Conservation (phyloP, 2,797 vertebrate species). For the Galaxias olidus region DNA sequence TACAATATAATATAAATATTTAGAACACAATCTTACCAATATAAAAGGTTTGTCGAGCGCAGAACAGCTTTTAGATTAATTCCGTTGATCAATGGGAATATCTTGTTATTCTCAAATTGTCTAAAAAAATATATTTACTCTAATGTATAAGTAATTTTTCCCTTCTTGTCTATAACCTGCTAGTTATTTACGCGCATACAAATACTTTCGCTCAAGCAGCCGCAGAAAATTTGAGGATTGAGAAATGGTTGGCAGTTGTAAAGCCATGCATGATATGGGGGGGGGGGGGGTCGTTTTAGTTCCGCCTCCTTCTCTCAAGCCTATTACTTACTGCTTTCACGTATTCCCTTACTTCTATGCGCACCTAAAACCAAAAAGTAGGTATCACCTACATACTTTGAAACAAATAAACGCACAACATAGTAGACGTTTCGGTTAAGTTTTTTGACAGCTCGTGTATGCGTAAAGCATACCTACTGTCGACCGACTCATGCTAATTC, state of each 20-base stretch:
- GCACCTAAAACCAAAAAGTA: not conserved
- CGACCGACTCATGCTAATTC: too few relatives aligned
- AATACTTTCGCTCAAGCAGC: not conserved
- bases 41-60: conserved; percentile 2
- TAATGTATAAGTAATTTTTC: not conserved
- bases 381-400: too few relatives aligned
- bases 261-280: conserved; percentile 32
- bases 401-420: too few relatives aligned
- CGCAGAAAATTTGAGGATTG: conserved; percentile 28
- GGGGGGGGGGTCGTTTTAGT: conserved; percentile 61
- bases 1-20: not conserved
- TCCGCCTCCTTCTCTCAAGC: conserved; percentile 58
- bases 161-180: not conserved
- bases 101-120: not conserved
- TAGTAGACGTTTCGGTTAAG: too few relatives aligned
- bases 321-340: conserved; percentile 6
- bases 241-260: conserved; percentile 52
- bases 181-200: not conserved
- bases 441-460: too few relatives aligned
- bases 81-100: conserved; percentile 36
- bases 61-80: conserved; percentile 39
- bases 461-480: too few relatives aligned
- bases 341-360: not conserved
- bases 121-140: not conserved
- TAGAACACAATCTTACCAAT: conserved; percentile 51